Conservation (phyloP, 53 echinoderm and acorn worm genomes). For the Stichopus horrens region DNA sequence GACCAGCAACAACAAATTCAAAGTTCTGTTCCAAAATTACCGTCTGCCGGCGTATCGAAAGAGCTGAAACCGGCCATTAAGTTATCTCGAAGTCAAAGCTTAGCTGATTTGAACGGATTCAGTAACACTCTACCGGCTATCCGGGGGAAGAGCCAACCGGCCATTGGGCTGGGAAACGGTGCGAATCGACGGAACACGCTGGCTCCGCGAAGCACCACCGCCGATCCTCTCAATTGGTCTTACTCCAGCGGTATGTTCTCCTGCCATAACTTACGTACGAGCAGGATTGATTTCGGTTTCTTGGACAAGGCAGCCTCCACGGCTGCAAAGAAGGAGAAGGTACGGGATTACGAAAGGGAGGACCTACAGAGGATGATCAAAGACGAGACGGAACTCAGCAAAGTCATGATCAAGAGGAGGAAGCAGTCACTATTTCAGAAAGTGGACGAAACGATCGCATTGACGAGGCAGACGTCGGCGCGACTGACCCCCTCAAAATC, state of each 20-base stretch:
- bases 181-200: background rate
- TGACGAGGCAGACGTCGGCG: conserved; percentile 11
- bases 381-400: conserved; percentile 14
- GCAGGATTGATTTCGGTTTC: conserved; percentile 8
- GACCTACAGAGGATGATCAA: background rate
- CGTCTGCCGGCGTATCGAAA: background rate
- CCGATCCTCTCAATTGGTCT: conserved; percentile 36
- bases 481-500: conserved; percentile 13
- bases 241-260: conserved; percentile 43
- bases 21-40: conserved; percentile 34
- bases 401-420: conserved; percentile 25
- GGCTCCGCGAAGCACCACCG: background rate
- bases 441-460: conserved; percentile 25
- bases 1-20: background rate
- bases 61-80: conserved; percentile 36
- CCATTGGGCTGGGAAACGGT: background rate
- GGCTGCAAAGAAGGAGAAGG: background rate
- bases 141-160: conserved; percentile 25
- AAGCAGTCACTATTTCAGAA: conserved; percentile 19
- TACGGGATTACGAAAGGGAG: background rate
- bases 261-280: conserved; percentile 32
- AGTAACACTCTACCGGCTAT: conserved; percentile 24
- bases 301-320: background rate
- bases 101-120: background rate
- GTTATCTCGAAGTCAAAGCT: conserved; percentile 1